Conservation (phyloP, 2,888 invertebrate species). For the Polylopha cassiicola region DNA sequence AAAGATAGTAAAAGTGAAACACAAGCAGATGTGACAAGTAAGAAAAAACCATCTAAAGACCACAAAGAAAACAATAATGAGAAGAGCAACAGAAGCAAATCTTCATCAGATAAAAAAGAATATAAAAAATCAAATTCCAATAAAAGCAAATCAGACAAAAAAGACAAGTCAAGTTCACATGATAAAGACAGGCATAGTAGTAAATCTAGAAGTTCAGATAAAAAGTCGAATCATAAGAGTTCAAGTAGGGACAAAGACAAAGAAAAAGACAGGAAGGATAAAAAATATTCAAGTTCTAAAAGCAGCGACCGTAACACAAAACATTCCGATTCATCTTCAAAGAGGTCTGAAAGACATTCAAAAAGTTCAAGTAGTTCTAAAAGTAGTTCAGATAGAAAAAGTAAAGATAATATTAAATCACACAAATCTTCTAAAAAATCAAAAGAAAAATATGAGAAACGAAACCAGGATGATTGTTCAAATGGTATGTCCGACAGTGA, state of each 20-base stretch:
- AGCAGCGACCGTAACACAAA: conserved; percentile 36
- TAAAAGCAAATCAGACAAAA: conserved; percentile 39
- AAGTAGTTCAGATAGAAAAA: conserved; percentile 43
- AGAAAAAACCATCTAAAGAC: conserved; percentile 27
- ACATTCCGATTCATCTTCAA: conserved; percentile 33
- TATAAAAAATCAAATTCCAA: conserved; percentile 32
- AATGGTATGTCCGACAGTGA: conserved; percentile 44
- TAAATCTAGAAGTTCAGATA: conserved; percentile 39
- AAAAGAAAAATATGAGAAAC: conserved; percentile 39
- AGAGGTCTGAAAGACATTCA: conserved; percentile 36
- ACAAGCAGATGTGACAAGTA: conserved; percentile 27
- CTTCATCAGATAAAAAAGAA: conserved; percentile 30
- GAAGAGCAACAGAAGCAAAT: too few relatives aligned
- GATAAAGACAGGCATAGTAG: conserved; percentile 39
- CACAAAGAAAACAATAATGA: conserved; percentile 27
- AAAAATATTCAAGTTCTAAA: conserved; percentile 36
- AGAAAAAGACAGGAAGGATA: conserved; percentile 42
- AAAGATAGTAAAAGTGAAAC: conserved; percentile 23
- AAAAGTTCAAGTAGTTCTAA: conserved; percentile 40
- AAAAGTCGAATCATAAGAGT: conserved; percentile 53
- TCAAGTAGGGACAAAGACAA: conserved; percentile 49
- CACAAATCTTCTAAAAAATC: conserved; percentile 45
- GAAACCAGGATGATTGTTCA: conserved; percentile 31
- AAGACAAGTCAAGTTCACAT: conserved; percentile 35
- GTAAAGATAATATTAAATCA: conserved; percentile 38